Evolutionary conservation across 2,888 invertebrate species (phyloP).

Genomic region (Drosophila rubida): DNA sequence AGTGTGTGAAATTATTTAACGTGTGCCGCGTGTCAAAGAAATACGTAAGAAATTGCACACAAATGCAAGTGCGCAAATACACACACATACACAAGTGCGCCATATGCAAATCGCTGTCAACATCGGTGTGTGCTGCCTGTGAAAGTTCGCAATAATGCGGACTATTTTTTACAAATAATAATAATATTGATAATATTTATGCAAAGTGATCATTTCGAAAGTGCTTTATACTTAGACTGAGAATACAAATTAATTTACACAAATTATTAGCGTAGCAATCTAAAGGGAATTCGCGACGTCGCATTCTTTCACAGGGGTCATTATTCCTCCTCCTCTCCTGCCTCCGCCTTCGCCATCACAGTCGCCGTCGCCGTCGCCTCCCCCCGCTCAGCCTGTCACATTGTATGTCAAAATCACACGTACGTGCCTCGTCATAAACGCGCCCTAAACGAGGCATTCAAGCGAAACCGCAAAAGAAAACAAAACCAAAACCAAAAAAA

Average conservation of each 20-base stretch:
- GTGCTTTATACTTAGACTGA: constrained; percentile 61
- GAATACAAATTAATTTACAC: not conserved
- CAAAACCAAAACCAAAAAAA: constrained; percentile 44
- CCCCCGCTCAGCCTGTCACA: not conserved
- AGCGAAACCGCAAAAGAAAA: constrained; percentile 57
- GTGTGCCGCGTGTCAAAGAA: constrained; percentile 65
- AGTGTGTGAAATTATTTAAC: constrained; percentile 59
- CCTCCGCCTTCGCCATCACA: not conserved
- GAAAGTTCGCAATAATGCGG: constrained; percentile 6
- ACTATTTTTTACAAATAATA: constrained; percentile 17
- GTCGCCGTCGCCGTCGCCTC: not conserved
- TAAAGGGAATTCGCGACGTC: constrained; percentile 17
- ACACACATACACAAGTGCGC: not conserved
- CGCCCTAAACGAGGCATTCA: constrained; percentile 75
- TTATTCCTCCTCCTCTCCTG: constrained; percentile 2
- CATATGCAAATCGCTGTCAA: not conserved
- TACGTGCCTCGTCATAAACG: constrained; percentile 76
- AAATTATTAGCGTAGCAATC: constrained; percentile 22
- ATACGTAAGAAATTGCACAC: constrained; percentile 54
- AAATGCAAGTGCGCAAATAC: not conserved
- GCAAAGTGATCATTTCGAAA: constrained; percentile 40
- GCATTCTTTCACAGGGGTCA: constrained; percentile 19
- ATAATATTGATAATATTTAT: not conserved
- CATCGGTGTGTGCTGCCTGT: not conserved
- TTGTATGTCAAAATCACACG: constrained; percentile 53